Base-by-base conservation (phyloP, 1,140 invertebrate species). In the Drosophila sp. region DNA sequence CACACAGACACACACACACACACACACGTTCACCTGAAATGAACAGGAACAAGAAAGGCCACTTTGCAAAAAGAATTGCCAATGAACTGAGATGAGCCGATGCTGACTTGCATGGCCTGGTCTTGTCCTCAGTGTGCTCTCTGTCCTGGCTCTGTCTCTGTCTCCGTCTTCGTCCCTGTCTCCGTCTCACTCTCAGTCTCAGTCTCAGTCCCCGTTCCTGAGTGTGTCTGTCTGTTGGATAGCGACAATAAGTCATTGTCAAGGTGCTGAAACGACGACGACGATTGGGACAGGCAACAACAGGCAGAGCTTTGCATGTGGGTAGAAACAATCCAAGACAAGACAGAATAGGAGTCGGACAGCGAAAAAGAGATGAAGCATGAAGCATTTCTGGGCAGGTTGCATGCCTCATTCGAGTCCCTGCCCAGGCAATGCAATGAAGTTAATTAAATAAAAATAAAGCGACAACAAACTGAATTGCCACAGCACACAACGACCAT, bases 401-500 rank as follows among this genome's bases (percentile, higher is more conserved):
- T 73, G 59, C 63, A 45, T 77, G 51, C 27, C 14, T 56, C 25
- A 57, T 57, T 11, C 45, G 18, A 27, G 59, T 48, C 58, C 27
- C 66, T 62, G 61, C 32, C 59, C 54, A 54, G 74, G 78, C 62
- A 72, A 72, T 79, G 64, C 80, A 82, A 82, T 82, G 80, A 84
- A 84, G 79, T 84, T 84, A 84, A 84, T 84, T 84, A 82, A 84
- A 84, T 82, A 84, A 84, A 84, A 82, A 82, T 79, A 84, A 82
- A 82, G 76, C 67, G 79, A 82, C 79, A 76, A 79, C 76, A 67
- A 81, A 78, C 72, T 67, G 75, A 82, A 81, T 82, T 79, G 79
- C 72, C 51, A 59, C 43, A 53, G 72, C 72, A 58, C 63, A 67
- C 48, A 34, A 29, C 34, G n/a, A 43, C 11, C 21, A 6, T 41